These are phyloP conservation scores for Cerceris rybyensis DNA, from an alignment of 2,888 invertebrate species.

Conservation along the genomic window DNA sequence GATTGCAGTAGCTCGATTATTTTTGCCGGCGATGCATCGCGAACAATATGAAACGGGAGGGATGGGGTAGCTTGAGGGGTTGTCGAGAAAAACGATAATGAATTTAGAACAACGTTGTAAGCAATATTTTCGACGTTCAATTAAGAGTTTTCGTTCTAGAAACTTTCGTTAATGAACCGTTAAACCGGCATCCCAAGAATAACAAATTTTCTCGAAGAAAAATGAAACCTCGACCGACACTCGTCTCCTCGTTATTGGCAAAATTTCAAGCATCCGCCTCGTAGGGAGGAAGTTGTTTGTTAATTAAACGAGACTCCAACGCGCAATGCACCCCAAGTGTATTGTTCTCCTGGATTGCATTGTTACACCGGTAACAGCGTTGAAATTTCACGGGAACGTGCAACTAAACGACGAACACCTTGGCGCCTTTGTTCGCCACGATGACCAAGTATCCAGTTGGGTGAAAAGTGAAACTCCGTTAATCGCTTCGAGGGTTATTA, in stretches of 20 bases:
- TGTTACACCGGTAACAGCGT: constrained; percentile 22
- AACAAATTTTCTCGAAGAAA: too few relatives aligned
- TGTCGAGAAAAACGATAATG: neutral
- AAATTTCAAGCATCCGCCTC: constrained; percentile 23
- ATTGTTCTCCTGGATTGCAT: constrained; percentile 25
- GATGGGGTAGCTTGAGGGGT: constrained; percentile 7
- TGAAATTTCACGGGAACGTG: constrained; percentile 22
- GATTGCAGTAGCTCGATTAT: constrained; percentile 59
- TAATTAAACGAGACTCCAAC: constrained; percentile 49
- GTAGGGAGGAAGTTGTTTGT: constrained; percentile 30
- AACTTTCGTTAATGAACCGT: too few relatives aligned
- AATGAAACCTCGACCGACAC: constrained; percentile 15
- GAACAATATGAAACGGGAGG: constrained; percentile 14
- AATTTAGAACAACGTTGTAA: too few relatives aligned
- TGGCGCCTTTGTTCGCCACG: neutral
- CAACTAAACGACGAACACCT: neutral
- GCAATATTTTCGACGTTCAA: too few relatives aligned
- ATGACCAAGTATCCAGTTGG: neutral
- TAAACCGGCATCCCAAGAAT: too few relatives aligned
- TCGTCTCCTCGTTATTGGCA: constrained; percentile 10
- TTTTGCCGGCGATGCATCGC: constrained; percentile 60
- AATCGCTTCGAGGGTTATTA: neutral
- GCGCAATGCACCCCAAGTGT: constrained; percentile 15
- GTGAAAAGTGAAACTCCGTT: neutral
- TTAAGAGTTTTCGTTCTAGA: too few relatives aligned